phyloP scores from a whole-genome alignment of 2,113 vertebrate genomes.

The Cichladusa arquata region DNA sequence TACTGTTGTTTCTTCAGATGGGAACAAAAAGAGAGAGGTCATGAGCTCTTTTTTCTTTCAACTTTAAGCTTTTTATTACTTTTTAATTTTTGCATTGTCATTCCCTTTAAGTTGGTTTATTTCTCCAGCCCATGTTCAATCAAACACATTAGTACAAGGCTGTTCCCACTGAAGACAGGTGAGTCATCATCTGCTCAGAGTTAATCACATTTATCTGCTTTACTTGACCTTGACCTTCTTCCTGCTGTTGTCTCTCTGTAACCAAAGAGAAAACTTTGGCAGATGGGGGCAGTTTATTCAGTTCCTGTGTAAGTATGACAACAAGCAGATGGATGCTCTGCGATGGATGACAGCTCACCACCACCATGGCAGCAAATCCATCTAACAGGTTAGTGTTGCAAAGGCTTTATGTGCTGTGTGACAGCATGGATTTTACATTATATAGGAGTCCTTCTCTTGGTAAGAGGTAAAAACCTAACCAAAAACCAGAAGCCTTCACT shows the following conservation, averaged over 20 bases:
- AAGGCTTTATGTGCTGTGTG: not conserved
- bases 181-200: not conserved
- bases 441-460: not conserved
- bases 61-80: not conserved
- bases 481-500: not conserved
- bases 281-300: not conserved
- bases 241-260: not conserved
- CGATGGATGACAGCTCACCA: not conserved
- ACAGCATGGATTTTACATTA: not conserved
- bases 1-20: not conserved
- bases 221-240: not conserved
- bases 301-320: not conserved
- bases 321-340: not conserved
- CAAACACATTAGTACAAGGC: not conserved
- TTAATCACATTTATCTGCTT: conserved; percentile 1
- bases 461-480: not conserved
- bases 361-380: not conserved
- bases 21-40: not conserved
- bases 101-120: not conserved
- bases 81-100: not conserved
- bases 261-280: not conserved
- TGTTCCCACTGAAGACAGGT: not conserved
- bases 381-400: not conserved
- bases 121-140: not conserved
- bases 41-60: not conserved